Base-by-base conservation (phyloP, 2,888 invertebrate species). In the Chaetoderma sp. region DNA sequence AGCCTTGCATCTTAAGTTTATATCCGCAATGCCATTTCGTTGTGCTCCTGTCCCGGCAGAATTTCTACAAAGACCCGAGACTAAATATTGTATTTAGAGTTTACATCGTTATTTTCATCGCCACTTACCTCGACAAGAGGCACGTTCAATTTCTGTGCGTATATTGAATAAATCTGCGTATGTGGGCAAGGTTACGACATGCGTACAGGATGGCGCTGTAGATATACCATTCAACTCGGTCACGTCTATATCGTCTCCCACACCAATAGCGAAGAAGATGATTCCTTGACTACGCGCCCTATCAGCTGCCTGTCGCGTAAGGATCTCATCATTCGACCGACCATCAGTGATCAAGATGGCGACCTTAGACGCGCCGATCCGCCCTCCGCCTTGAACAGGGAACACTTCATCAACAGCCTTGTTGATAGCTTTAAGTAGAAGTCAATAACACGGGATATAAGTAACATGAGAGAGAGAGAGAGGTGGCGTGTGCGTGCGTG, bases 171-270 rank as follows among this genome's bases (percentile, higher is more conserved):
- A 63, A 3, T 70, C 65, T 0, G 67, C 50, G 52, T 67, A 73
- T 30, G 68, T 63, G 18, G 67, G 59, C 4, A 78, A 66, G n/a
- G 66, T 67, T 49, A 72, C 69, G 42, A 68, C 62, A 62, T 76
- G 71, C n/a, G 66, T 63, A 68, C 78, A 78, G 2, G 58, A 52
- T 6, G 78, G 77, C 13, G 54, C 54, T 54, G 74, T 77, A n/a
- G 75, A 76, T 13, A 78, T 61, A 25, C 62, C 57, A 13, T 67
- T 33, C 27, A 78, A 63, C 59, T 76, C 76, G 21, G 52, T 2
- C 23, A 30, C 27, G 32, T 32, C 30, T 2, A 52, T 30, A 30
- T 33, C 32, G 32, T 18, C 18, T 8, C 52, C 52, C n/a, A 52
- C 52, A 13, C 52, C 52, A 30, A 52, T 8, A 4, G 52, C 28